phyloP scores from a whole-genome alignment of 1,140 invertebrate species.

The Rhysida immarginata region DNA sequence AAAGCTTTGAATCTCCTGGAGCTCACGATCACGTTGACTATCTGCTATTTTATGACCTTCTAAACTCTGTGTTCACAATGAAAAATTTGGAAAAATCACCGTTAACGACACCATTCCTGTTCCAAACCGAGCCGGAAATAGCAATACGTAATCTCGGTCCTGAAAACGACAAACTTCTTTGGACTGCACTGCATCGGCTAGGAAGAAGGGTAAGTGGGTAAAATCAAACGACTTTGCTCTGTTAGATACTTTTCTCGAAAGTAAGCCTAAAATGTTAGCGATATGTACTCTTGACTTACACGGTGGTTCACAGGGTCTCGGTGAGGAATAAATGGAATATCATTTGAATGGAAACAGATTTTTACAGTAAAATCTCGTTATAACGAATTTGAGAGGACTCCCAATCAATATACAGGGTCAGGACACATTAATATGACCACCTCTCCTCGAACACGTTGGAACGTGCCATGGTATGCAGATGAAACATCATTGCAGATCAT shows the following conservation, averaged over 20 bases:
- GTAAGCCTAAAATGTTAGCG: neutral
- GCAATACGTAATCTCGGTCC: neutral
- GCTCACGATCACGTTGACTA: neutral
- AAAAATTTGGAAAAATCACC: neutral
- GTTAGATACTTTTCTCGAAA: neutral
- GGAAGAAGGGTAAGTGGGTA: neutral
- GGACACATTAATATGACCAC: no score
- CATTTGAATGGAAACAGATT: neutral
- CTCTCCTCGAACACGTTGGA: no score
- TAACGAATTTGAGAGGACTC: no score
- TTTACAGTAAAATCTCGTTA: neutral
- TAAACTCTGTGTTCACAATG: neutral
- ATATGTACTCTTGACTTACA: no score
- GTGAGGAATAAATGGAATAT: no score
- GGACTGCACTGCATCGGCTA: neutral
- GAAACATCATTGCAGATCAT: no score
- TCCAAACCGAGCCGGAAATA: neutral
- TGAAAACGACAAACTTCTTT: neutral
- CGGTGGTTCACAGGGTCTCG: no score
- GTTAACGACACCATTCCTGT: neutral
- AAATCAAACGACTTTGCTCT: neutral
- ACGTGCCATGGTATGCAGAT: no score
- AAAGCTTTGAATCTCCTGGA: conserved; percentile 1
- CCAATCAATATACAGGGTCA: no score
- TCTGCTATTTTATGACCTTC: neutral